Conservation (phyloP, 2,797 vertebrate genomes). For the Kryptolebias ocellatus region DNA sequence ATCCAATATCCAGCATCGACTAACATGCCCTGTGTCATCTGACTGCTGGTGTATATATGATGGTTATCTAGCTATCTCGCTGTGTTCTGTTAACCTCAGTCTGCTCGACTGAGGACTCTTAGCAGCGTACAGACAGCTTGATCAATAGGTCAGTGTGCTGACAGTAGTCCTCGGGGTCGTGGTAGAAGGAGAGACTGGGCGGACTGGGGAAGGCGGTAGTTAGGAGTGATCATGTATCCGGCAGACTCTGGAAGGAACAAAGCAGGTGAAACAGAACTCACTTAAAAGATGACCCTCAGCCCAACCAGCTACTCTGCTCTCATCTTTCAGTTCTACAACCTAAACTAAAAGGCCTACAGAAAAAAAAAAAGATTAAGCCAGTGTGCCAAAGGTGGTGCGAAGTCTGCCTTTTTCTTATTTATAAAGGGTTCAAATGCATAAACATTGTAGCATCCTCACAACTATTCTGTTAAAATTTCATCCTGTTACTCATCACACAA, state of each 20-base stretch:
- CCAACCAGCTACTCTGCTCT: conserved; percentile 15
- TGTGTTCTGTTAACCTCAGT: conserved; percentile 73
- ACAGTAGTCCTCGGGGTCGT: conserved; percentile 70
- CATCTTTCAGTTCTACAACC: conserved; percentile 4
- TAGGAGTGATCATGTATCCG: conserved; percentile 68
- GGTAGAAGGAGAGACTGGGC: conserved; percentile 46
- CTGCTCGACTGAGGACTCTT: conserved; percentile 68
- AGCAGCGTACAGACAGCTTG: conserved; percentile 72
- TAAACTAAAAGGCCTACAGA: conserved; percentile 1
- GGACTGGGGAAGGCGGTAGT: conserved; percentile 58
- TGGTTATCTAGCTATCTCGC: conserved; percentile 71
- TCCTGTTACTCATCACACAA: too few relatives aligned
- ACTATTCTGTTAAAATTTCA: too few relatives aligned
- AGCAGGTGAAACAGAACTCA: conserved; percentile 48
- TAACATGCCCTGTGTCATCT: conserved; percentile 62
- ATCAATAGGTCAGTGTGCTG: conserved; percentile 81
- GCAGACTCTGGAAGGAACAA: conserved; percentile 48
- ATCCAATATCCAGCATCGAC: conserved; percentile 60
- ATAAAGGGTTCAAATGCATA: too few relatives aligned
- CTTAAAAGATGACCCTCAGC: conserved; percentile 61
- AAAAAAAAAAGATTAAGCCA: too few relatives aligned
- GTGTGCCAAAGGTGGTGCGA: too few relatives aligned
- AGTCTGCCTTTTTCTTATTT: too few relatives aligned
- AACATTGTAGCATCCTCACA: too few relatives aligned
- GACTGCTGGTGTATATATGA: conserved; percentile 63